phyloP scores from a whole-genome alignment of 2,113 vertebrate species.

The Caloenas nicobarica region DNA sequence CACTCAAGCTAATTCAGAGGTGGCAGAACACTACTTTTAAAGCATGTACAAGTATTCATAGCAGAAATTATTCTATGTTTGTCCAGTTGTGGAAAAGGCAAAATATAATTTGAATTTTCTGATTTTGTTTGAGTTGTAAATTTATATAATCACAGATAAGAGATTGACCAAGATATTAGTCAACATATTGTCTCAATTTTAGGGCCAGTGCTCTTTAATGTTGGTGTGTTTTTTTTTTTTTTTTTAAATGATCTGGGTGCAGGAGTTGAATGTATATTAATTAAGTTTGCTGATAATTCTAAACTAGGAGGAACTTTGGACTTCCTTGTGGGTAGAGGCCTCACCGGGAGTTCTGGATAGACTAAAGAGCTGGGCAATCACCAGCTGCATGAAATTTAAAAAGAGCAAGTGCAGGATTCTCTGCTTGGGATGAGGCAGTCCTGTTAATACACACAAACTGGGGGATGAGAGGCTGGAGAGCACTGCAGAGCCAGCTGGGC shows the following conservation, averaged over 20 bases:
- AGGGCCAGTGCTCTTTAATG: neutral
- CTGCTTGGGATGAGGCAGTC: neutral
- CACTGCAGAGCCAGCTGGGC: rapidly evolving
- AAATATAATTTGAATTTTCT: neutral
- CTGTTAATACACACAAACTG: neutral
- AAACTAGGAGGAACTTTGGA: neutral
- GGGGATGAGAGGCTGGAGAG: neutral
- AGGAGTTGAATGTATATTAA: neutral
- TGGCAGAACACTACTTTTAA: neutral
- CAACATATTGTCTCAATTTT: neutral
- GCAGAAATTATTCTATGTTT: neutral
- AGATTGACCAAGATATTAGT: neutral
- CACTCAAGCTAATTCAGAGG: neutral
- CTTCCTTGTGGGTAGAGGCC: neutral
- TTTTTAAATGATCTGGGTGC: neutral
- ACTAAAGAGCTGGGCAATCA: neutral
- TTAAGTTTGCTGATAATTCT: neutral
- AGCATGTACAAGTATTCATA: neutral
- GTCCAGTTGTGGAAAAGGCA: neutral
- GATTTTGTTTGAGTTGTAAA: neutral
- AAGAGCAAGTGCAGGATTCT: neutral
- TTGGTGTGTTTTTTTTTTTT: no score
- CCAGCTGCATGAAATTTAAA: neutral
- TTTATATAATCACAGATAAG: neutral
- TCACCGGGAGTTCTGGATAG: neutral